These are phyloP conservation scores for Vanessa cardui DNA, from an alignment of 2,888 invertebrate species.

Conservation along the genomic window DNA sequence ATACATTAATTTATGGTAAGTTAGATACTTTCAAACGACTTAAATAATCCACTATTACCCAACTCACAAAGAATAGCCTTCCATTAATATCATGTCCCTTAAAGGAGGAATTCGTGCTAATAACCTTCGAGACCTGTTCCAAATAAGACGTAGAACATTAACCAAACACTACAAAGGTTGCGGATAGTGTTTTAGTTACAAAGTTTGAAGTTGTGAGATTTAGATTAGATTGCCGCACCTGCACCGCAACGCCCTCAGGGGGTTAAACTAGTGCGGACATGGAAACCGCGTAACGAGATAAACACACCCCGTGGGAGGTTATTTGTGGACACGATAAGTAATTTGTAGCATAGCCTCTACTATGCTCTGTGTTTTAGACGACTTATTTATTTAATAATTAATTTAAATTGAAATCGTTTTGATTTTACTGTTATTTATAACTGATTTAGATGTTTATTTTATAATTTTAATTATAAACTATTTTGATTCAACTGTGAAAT, in stretches of 20 bases:
- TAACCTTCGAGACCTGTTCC: neutral
- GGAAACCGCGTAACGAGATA: slow-evolving; percentile 25
- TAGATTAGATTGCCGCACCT: slow-evolving; percentile 23
- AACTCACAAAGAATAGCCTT: no score
- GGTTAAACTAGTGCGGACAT: slow-evolving; percentile 16
- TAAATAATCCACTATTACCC: no score
- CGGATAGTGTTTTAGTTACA: slow-evolving; percentile 34
- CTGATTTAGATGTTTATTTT: no score
- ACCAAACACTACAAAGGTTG: slow-evolving; percentile 6
- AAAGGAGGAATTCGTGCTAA: neutral
- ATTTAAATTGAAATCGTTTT: neutral
- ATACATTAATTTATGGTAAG: neutral
- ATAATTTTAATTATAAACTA: no score
- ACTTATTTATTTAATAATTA: slow-evolving; percentile 3
- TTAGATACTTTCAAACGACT: neutral
- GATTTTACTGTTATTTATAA: neutral
- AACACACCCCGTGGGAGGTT: slow-evolving; percentile 27
- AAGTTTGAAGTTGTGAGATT: slow-evolving; percentile 13
- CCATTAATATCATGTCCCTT: neutral
- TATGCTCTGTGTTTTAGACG: neutral
- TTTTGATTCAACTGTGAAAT: no score
- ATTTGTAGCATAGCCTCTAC: slow-evolving; percentile 21
- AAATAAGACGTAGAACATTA: slow-evolving; percentile 1
- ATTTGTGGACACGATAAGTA: slow-evolving; percentile 20
- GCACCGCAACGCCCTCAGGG: slow-evolving; percentile 10